phyloP scores from a whole-genome alignment of 2,888 invertebrate genomes.

The Cerastis rubricosa region DNA sequence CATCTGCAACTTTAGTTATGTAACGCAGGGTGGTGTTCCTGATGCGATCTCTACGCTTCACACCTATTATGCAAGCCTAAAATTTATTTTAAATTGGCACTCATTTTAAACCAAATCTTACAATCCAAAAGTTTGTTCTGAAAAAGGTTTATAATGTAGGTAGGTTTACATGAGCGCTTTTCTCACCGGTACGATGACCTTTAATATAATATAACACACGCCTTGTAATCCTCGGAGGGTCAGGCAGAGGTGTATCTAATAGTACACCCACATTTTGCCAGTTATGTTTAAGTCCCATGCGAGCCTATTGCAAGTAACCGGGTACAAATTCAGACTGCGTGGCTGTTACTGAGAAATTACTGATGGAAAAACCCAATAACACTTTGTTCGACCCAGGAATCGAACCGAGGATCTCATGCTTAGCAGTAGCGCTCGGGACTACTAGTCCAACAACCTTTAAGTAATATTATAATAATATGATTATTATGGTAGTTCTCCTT shows the following conservation, averaged over 20 bases:
- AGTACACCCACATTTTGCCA: too few species aligned
- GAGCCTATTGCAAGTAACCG: not conserved
- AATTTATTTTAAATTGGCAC: not conserved
- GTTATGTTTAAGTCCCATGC: not conserved
- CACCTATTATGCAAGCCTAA: too few species aligned
- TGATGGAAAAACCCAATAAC: not conserved
- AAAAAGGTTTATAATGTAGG: not conserved
- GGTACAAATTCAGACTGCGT: not conserved
- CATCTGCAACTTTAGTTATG: too few species aligned
- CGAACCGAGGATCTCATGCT: not conserved
- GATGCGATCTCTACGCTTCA: too few species aligned
- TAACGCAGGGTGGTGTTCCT: too few species aligned
- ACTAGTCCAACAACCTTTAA: not conserved
- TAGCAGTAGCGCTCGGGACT: not conserved
- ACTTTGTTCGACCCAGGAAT: not conserved
- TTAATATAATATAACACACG: not conserved
- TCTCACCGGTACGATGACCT: not conserved
- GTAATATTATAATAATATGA: not conserved
- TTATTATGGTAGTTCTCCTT: conserved; percentile 4
- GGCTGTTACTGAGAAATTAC: not conserved
- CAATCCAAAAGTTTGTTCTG: not conserved
- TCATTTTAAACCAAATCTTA: not conserved
- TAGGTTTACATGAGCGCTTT: not conserved
- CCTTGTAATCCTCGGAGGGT: not conserved
- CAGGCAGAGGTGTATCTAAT: not conserved